phyloP scores from a whole-genome alignment of 2,888 invertebrate species.

The Drosophila stalkeri region DNA sequence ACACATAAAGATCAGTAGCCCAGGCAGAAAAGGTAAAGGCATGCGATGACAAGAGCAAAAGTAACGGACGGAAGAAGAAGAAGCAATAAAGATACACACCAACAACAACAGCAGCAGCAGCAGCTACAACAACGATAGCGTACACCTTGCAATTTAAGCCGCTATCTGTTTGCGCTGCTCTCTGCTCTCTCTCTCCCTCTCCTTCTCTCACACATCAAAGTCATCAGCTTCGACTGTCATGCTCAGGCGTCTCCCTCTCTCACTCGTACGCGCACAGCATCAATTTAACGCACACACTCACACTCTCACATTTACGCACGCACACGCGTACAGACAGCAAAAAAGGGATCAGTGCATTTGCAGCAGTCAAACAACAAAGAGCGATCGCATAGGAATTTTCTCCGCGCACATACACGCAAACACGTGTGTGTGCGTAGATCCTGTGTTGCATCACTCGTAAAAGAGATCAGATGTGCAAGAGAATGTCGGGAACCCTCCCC shows the following conservation, averaged over 20 bases:
- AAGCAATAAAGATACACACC: slow-evolving; percentile 74
- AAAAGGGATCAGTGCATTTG: slow-evolving; percentile 73
- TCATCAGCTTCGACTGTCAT: slow-evolving; percentile 26
- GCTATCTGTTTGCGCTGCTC: slow-evolving; percentile 64
- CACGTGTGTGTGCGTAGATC: slow-evolving; percentile 46
- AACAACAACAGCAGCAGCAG: slow-evolving; percentile 41
- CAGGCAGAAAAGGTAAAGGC: slow-evolving; percentile 68
- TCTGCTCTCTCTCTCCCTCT: slow-evolving; percentile 31
- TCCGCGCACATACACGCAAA: slow-evolving; percentile 9
- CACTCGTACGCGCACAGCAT: slow-evolving; percentile 55
- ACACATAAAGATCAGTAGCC: slow-evolving; percentile 46
- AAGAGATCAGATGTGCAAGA: slow-evolving; percentile 74
- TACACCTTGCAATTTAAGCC: slow-evolving; percentile 80
- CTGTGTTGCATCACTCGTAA: slow-evolving; percentile 70
- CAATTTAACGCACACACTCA: slow-evolving; percentile 54
- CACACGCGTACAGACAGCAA: slow-evolving; percentile 34
- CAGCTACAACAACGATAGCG: slow-evolving; percentile 45
- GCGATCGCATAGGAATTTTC: slow-evolving; percentile 75
- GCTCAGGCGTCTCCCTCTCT: slow-evolving; percentile 19
- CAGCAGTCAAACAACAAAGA: slow-evolving; percentile 57
- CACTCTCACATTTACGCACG: slow-evolving; percentile 17
- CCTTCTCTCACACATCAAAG: slow-evolving; percentile 32
- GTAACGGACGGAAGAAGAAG: slow-evolving; percentile 76
- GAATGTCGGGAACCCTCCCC: slow-evolving; percentile 60
- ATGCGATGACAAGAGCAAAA: slow-evolving; percentile 74